Evolutionary conservation across 53 echinoderm and acorn worm genomes (phyloP), one percentile per base, ranked within the genome.

Genomic region (Echinarachnius parma): DNA sequence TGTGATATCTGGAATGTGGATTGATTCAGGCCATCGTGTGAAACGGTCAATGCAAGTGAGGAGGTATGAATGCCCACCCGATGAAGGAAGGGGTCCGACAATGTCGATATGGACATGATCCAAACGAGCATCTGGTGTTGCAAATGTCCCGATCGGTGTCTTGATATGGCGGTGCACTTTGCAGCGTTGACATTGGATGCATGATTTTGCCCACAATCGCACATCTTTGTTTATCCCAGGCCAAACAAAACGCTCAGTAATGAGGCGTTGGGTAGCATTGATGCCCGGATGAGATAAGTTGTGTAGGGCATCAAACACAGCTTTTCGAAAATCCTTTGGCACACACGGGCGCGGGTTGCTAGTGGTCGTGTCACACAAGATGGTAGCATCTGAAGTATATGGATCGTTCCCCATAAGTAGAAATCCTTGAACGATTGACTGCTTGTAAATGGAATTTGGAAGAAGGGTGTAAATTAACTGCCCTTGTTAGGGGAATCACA

Each of bases 321-420:
- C 1, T 4, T 31, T 25, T 11, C 79, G 25, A 9, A 22, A 19
- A 1, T 13, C 1, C 1, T 27, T 2, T 31, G 79, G 68, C 3
- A 39, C 28, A 10, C 37, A 4, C 3, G 58, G 79, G 0, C 56
- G 42, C 10, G 67, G 55, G 4, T 18, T 42, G 2, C 67, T 56
- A 14, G 79, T 79, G 10, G 65, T 39, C 0, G 36, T 45, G 31
- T 79, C 58, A 23, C 67, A 79, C 0, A 80, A 46, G 3, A 79
- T 79, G 10, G 58, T 79, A 50, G 28, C 31, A 0, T 57, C 31
- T 44, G 22, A 84, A 36, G 19, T 78, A 70, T 7, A 84, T 19
- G 0, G 78, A 78, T 29, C 30, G 15, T 23, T 84, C 26, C 21
- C 84, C 78, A 67, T 61, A 78, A 24, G 84, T 78, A 22, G 48